Conservation (phyloP, 1,140 invertebrate genomes). For the Nilaparvata lugens region DNA sequence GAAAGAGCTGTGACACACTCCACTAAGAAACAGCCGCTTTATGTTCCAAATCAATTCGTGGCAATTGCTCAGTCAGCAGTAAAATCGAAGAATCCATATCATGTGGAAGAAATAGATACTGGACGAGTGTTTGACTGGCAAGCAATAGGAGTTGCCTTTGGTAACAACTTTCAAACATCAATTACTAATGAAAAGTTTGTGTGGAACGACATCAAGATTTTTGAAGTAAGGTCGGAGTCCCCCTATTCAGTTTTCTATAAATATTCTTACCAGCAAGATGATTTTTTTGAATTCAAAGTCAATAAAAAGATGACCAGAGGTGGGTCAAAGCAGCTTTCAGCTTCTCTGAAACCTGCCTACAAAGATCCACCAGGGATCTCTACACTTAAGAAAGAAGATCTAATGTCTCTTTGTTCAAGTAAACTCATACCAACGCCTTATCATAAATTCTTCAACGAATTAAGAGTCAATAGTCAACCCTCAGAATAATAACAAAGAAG, state of each 20-base stretch:
- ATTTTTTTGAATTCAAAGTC: conserved; percentile 2
- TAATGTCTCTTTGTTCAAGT: not conserved
- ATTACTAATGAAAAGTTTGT: conserved; percentile 11
- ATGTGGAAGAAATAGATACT: conserved; percentile 1
- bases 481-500: no score
- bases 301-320: not conserved
- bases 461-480: no score
- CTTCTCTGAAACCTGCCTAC: not conserved
- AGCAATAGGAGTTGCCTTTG: conserved; percentile 1
- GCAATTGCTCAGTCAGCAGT: conserved; percentile 9
- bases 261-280: conserved; percentile 1
- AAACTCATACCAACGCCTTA: conserved; percentile 5
- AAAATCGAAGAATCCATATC: not conserved
- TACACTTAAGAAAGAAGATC: conserved; percentile 2
- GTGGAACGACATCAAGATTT: conserved; percentile 15
- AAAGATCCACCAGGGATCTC: conserved; percentile 1
- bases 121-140: not conserved
- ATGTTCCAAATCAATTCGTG: conserved; percentile 11
- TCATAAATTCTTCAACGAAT: not conserved
- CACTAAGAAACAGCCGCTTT: not conserved
- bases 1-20: conserved; percentile 25
- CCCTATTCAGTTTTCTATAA: conserved; percentile 9
- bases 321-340: no score
- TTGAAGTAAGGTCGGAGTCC: conserved; percentile 2
- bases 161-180: conserved; percentile 10